Base-by-base conservation (phyloP, 1,140 invertebrate genomes). In the Hyphantria cunea region DNA sequence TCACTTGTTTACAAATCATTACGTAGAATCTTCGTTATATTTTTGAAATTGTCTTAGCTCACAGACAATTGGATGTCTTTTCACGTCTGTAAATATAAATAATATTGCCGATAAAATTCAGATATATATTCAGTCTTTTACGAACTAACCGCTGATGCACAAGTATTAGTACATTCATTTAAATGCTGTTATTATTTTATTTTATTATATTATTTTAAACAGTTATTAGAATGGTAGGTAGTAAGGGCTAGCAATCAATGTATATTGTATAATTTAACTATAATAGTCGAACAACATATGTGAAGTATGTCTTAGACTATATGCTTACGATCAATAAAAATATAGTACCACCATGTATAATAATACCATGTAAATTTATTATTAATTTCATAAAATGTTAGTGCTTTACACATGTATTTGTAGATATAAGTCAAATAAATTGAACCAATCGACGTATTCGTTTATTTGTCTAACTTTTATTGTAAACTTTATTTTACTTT, bases 351-450 rank as follows among this genome's bases (percentile, higher is more conserved):
- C 45, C 34, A 58, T 48, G 45, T 58, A 58, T 58, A 49, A 58
- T 58, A 48, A 14, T 63, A 25, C 17, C 17, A 25, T 25, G 17
- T 25, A 25, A 25, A 25, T 25, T 68, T 47, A 66, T 58, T 71
- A 66, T 61, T 65, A 60, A 68, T 77, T 79, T 76, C 72, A 64
- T 74, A 66, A 74, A 70, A 78, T 70, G 65, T 74, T 77, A 78
- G 70, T 74, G 75, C 75, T 82, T 77, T 80, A 79, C 66, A 70
- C 68, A 72, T 76, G 70, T 76, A 74, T 76, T 78, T 76, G 62
- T 82, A 82, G 78, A 48, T 76, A 68, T 84, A 84, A 84, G 79
- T 71, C 67, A 76, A 82, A 80, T 78, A 81, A 78, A 81, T 66
- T 68, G 71, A 76, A 78, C 65, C 66, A 66, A 73, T 68, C 31